Evolutionary conservation across 2,113 vertebrate species (phyloP), one percentile per base, ranked within the genome.

Genomic region (Equus przewalskii): DNA sequence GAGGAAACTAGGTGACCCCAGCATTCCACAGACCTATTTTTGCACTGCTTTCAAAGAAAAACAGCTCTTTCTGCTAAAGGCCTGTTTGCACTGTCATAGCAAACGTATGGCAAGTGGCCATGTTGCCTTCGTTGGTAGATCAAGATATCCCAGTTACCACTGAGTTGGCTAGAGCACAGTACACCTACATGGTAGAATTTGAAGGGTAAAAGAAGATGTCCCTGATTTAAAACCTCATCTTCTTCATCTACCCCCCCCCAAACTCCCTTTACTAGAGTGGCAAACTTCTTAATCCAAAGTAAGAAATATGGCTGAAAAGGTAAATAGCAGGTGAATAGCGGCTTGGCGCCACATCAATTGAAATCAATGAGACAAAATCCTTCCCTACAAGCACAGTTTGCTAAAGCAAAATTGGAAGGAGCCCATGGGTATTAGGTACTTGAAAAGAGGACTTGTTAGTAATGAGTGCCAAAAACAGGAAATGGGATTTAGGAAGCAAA

Each of bases 401-500:
- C 73, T 62, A 30, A 88, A 49, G n/a, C 70, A 70, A 88, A 83
- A 67, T 58, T 44, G 26, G 84, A 80, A 86, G 41, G 24, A 93
- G 30, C 24, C 7, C 70, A 28, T 13, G 46, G 51, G 36, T 80
- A 51, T 36, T 51, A 69, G 5, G 69, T 58, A 41, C 21, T 80
- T 83, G 14, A 70, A 89, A 83, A 82, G 36, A 65, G 5, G 13
- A 18, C 58, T 83, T 94, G 26, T 36, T 91, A 26, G 24, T 58
- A 60, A 60, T 2, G 30, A 56, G 24, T 33, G 16, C 33, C 44
- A 49, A 60, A 88, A 60, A 46, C 82, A 64, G n/a, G 44, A 51
- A 46, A 75, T 44, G 75, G 24, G 58, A 70, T 58, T 46, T 92
- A 78, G 44, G 79, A 79, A 95, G 64, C 30, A 86, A 96, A 81